Percentiles rank a stretch among this genome's conserved stretches.
These are phyloP conservation scores for Morinoia aosen DNA, from an alignment of 2,888 invertebrate genomes.

Conservation along the genomic window DNA sequence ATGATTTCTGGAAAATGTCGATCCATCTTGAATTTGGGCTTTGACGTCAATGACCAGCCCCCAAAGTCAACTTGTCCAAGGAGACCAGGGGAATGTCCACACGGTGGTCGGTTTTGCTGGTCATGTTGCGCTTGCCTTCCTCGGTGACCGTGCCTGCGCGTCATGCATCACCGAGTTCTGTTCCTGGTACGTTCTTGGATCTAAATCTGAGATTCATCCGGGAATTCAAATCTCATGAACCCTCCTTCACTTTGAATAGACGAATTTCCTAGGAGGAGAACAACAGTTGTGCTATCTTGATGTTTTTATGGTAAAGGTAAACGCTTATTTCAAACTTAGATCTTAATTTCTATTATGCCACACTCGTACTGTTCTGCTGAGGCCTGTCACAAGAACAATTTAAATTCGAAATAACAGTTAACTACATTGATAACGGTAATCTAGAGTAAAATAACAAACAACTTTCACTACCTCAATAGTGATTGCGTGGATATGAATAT, in stretches of 20 bases:
- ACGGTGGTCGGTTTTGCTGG: neutral
- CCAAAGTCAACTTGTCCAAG: neutral
- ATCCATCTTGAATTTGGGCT: neutral
- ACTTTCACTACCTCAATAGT: no score
- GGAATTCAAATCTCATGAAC: no score
- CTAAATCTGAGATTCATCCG: neutral
- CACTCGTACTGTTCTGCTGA: no score
- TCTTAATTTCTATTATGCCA: neutral
- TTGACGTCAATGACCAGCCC: neutral
- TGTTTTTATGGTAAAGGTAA: neutral
- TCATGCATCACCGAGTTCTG: neutral
- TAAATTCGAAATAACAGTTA: neutral
- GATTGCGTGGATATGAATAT: no score
- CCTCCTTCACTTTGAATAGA: neutral
- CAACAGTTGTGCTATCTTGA: neutral
- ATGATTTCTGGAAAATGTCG: neutral
- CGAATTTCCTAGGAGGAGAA: neutral
- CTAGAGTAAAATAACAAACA: no score
- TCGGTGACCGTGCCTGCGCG: neutral
- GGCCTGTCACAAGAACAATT: neutral
- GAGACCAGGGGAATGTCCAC: neutral
- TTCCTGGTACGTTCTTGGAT: neutral
- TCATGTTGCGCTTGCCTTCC: neutral
- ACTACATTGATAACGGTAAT: neutral
- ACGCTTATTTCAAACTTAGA: neutral